These are phyloP conservation scores for Lucinisca nassula DNA, from an alignment of 2,888 invertebrate species.

Conservation along the genomic window DNA sequence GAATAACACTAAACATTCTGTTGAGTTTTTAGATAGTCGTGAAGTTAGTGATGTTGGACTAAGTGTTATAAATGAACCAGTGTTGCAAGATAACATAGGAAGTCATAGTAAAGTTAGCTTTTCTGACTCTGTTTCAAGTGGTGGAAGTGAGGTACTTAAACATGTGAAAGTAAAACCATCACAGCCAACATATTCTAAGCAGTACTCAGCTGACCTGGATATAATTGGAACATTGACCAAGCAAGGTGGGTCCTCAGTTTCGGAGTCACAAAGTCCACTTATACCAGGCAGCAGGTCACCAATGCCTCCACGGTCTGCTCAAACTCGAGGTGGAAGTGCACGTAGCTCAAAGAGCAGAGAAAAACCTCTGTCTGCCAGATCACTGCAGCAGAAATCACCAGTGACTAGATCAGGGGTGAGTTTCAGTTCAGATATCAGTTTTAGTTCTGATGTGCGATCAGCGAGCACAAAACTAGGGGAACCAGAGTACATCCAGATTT, in stretches of 20 bases:
- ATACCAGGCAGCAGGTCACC: slow-evolving; percentile 40
- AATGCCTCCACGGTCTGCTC: slow-evolving; percentile 34
- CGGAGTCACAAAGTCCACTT: slow-evolving; percentile 18
- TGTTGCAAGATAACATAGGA: slow-evolving; percentile 35
- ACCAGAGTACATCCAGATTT: slow-evolving; percentile 82
- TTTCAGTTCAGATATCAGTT: slow-evolving; percentile 4
- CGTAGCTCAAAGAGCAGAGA: slow-evolving; percentile 55
- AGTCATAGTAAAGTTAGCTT: slow-evolving; percentile 68
- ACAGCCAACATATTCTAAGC: slow-evolving; percentile 65
- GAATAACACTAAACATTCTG: slow-evolving; percentile 60
- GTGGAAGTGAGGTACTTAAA: slow-evolving; percentile 51
- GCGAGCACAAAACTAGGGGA: slow-evolving; percentile 62
- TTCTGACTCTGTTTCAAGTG: slow-evolving; percentile 67
- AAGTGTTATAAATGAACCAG: slow-evolving; percentile 7
- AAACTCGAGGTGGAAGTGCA: slow-evolving; percentile 53
- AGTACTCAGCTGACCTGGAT: slow-evolving; percentile 60
- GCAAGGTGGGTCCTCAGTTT: slow-evolving; percentile 60
- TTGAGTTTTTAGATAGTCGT: slow-evolving; percentile 48
- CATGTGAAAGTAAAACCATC: slow-evolving; percentile 65
- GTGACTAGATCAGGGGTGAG: slow-evolving; percentile 52
- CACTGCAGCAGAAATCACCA: slow-evolving; percentile 45
- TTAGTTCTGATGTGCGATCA: slow-evolving; percentile 20
- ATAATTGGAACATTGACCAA: slow-evolving; percentile 62
- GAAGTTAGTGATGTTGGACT: slow-evolving; percentile 22
- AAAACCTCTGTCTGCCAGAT: slow-evolving; percentile 54